A percentile compares a stretch with the other conserved stretches of the same genome.
phyloP scores from a whole-genome alignment of 2,113 vertebrate species.

The Paramormyrops kingsleyae region DNA sequence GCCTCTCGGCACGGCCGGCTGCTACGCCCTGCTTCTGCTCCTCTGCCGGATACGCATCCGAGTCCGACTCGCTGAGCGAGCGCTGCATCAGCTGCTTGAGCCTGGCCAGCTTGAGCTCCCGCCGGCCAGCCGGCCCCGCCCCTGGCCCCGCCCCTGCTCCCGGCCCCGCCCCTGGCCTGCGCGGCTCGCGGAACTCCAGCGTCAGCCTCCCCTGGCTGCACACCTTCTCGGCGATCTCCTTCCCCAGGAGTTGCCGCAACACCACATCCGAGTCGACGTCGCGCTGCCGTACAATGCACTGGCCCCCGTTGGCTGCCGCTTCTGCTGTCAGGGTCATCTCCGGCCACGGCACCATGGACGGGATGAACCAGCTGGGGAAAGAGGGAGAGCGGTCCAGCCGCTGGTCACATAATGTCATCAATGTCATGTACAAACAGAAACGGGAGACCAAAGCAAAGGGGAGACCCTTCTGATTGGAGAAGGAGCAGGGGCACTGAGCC shows the following conservation, averaged over 20 bases:
- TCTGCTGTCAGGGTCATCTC: constrained; percentile 67
- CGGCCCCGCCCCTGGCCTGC: constrained; percentile 46
- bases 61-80: constrained; percentile 84
- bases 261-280: constrained; percentile 79
- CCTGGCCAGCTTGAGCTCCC: constrained; percentile 82
- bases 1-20: constrained; percentile 61
- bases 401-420: neutral
- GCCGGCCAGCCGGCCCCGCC: constrained; percentile 65
- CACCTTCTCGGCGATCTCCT: constrained; percentile 74
- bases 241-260: constrained; percentile 77
- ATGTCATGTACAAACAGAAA: neutral
- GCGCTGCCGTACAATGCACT: constrained; percentile 67
- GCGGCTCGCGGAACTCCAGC: constrained; percentile 63
- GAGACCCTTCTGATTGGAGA: neutral
- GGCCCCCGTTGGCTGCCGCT: constrained; percentile 49
- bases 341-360: constrained; percentile 71
- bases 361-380: constrained; percentile 73
- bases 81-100: constrained; percentile 89
- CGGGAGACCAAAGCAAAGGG: neutral
- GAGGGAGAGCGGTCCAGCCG: constrained; percentile 1
- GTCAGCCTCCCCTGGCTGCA: constrained; percentile 72
- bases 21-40: constrained; percentile 66
- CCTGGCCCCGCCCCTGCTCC: constrained; percentile 56
- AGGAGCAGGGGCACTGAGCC: neutral
- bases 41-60: constrained; percentile 75